Base-by-base conservation (phyloP, 2,113 vertebrate genomes). In the Barnardius zonarius region DNA sequence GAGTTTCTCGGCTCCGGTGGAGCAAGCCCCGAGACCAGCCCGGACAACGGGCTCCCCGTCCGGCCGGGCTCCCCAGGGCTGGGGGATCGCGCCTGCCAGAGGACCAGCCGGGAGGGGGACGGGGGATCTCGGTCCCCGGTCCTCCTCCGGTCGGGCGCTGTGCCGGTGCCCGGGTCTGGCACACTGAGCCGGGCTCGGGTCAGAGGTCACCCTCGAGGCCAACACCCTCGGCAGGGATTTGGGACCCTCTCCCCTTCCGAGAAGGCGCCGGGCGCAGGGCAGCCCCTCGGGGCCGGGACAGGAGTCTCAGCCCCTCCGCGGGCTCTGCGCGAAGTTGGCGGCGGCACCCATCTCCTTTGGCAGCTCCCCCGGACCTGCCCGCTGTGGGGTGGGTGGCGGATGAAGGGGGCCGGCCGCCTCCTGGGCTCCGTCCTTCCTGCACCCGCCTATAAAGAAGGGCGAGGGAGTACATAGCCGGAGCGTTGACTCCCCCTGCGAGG, bases 151-250 rank as follows among this genome's bases (percentile, higher is more conserved):
- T 46, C 17, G n/a, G 28, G 35, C 43, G 28, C 52, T 41, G 44
- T 72, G 92, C 80, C 31, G 11, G 41, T 96, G 64, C 83, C 72
- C 62, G 48, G 51, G 41, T 22, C 46, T 59, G 41, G 90, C 33
- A 70, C 64, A 78, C 44, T 41, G 91, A 92, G 69, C 73, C 76
- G 86, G 82, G 54, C 62, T 85, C 44, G 87, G 97, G 98, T 98
- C 98, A 98, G 97, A 97, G 98, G 98, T 98, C 98, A 97, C 79
- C 46, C 87, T 70, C 67, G 61, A 37, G 33, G 43, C 2, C 25
- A 77, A 97, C 96, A 86, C 86, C 46, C 93, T 75, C 79, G 55
- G 90, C 55, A 67, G 86, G 77, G 66, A 80, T 96, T 39, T 73
- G 66, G 79, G 62, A 49, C 37, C 64, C 90, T 81, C 52, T 31